These are phyloP conservation scores for Trematomus loennbergii DNA, from an alignment of 2,113 vertebrate genomes.

Conservation along the genomic window DNA sequence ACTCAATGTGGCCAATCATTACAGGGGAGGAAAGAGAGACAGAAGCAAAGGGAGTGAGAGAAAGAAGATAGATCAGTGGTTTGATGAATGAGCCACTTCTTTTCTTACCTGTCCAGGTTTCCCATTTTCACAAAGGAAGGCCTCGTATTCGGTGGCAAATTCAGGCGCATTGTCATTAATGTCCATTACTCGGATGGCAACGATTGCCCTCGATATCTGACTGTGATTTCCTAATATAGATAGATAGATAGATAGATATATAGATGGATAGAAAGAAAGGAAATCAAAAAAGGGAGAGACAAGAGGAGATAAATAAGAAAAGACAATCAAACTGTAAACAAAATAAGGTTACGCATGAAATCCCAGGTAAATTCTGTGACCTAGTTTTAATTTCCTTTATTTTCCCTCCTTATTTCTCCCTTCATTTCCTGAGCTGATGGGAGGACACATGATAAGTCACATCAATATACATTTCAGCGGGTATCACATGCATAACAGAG, in stretches of 20 bases:
- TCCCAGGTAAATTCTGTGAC: conserved; percentile 71
- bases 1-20: conserved; percentile 79
- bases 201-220: conserved; percentile 94
- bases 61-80: conserved; percentile 45
- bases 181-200: conserved; percentile 97
- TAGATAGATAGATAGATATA: conserved; percentile 33
- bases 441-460: conserved; percentile 71
- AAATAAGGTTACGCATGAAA: conserved; percentile 47
- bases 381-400: conserved; percentile 77
- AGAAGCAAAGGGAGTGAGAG: conserved; percentile 27
- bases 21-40: conserved; percentile 61
- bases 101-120: conserved; percentile 94
- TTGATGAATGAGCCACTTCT: conserved; percentile 65
- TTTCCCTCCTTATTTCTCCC: conserved; percentile 59
- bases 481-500: conserved; percentile 77
- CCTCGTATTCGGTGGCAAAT: conserved; percentile 94
- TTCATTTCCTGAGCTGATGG: conserved; percentile 71
- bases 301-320: conserved; percentile 21
- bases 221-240: conserved; percentile 92
- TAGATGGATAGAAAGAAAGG: conserved; percentile 22
- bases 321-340: conserved; percentile 18
- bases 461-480: conserved; percentile 74
- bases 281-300: conserved; percentile 17
- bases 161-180: conserved; percentile 99
- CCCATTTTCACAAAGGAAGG: conserved; percentile 97